These are phyloP conservation scores for Hylomyscus alleni DNA, from an alignment of 2,797 vertebrate genomes.

Conservation along the genomic window DNA sequence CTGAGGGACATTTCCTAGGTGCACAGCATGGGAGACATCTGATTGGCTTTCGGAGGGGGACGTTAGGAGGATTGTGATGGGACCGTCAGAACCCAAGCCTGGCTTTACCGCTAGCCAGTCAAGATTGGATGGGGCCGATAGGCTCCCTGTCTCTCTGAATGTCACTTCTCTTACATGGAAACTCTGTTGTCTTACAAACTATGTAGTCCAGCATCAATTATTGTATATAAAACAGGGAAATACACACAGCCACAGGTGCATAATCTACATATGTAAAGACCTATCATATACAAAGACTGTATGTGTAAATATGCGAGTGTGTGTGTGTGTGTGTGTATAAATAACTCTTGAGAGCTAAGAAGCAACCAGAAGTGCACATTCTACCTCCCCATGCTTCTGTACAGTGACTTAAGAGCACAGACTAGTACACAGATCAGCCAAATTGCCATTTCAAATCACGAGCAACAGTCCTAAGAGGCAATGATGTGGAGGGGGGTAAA, in stretches of 20 bases:
- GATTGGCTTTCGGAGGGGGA: not conserved
- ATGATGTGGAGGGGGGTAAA: not conserved
- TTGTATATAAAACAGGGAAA: not conserved
- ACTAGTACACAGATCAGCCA: not conserved
- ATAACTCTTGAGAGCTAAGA: not conserved
- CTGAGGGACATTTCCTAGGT: not conserved
- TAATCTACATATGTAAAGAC: not conserved
- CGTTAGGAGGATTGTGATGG: not conserved
- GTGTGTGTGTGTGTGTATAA: too few relatives aligned
- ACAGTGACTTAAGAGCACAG: conserved; percentile 31
- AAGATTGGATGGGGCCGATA: not conserved
- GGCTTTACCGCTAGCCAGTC: not conserved
- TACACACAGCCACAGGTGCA: not conserved
- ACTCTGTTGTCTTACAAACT: not conserved
- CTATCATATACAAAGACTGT: not conserved
- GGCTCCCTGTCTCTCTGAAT: not conserved
- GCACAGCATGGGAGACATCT: not conserved
- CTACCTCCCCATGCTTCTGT: not conserved
- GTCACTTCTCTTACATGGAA: not conserved
- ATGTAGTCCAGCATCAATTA: not conserved
- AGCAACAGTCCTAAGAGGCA: not conserved
- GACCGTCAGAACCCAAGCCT: too few relatives aligned
- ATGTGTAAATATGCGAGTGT: too few relatives aligned
- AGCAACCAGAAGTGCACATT: not conserved
- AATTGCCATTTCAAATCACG: not conserved